Percentiles rank a stretch among this genome's conserved stretches.
Evolutionary conservation across 2,113 vertebrate species (phyloP).

Genomic region (Arothron firmamentum): DNA sequence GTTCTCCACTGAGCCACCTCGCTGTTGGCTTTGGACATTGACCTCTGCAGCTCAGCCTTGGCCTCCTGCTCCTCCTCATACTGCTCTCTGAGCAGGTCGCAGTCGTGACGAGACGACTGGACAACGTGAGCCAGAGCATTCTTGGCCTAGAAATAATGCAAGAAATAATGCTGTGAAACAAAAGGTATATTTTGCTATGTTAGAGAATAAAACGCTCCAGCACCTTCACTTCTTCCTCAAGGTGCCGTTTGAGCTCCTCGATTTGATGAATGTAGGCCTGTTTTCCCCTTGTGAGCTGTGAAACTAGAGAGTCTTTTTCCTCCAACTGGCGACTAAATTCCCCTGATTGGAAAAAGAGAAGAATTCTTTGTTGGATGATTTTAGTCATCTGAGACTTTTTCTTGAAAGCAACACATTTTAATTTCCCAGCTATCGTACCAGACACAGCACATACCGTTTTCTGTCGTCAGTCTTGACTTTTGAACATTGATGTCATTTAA

Average conservation of each 20-base stretch:
- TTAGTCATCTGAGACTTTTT: not conserved
- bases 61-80: constrained; percentile 67
- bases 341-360: constrained; percentile 48
- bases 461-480: constrained; percentile 78
- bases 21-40: constrained; percentile 62
- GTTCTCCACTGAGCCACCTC: constrained; percentile 66
- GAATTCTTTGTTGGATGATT: not conserved
- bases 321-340: constrained; percentile 78
- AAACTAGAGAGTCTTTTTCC: constrained; percentile 74
- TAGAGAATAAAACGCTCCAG: constrained; percentile 1
- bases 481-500: constrained; percentile 79
- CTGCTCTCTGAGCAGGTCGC: constrained; percentile 76
- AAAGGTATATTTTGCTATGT: not conserved
- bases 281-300: constrained; percentile 77
- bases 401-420: no score
- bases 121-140: constrained; percentile 69
- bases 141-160: constrained; percentile 46
- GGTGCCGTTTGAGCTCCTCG: constrained; percentile 83
- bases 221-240: constrained; percentile 80
- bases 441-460: constrained; percentile 59
- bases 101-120: constrained; percentile 72
- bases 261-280: constrained; percentile 80
- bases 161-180: not conserved
- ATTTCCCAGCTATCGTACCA: not conserved
- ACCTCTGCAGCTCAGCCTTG: constrained; percentile 61